Conservation (phyloP, 2,113 vertebrate species). For the Ammodytes marinus region DNA sequence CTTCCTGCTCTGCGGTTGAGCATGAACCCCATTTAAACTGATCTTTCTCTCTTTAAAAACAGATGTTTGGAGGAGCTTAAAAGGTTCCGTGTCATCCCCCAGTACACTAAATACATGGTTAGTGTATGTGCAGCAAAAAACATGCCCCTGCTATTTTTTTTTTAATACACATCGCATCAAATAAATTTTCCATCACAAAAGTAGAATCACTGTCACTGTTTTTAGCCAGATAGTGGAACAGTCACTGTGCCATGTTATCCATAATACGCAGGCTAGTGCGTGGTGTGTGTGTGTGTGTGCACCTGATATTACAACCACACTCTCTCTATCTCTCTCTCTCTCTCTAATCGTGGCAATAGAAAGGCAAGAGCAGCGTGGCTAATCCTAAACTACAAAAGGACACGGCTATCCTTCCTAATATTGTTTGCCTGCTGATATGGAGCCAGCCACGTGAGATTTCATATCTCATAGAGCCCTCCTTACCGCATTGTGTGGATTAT, state of each 20-base stretch:
- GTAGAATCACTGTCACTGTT: constrained; percentile 37
- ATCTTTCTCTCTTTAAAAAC: constrained; percentile 13
- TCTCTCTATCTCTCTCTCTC: not conserved
- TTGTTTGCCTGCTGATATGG: constrained; percentile 32
- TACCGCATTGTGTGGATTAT: constrained; percentile 7
- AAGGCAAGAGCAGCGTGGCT: constrained; percentile 42
- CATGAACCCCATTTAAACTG: constrained; percentile 10
- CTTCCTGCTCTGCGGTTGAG: not conserved
- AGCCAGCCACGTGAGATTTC: constrained; percentile 40
- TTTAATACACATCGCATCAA: constrained; percentile 34
- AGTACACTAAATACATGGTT: constrained; percentile 2
- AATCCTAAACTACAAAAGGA: constrained; percentile 53
- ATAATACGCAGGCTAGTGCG: constrained; percentile 46
- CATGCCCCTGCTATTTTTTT: not conserved
- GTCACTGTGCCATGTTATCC: constrained; percentile 32
- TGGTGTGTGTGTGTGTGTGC: constrained; percentile 8
- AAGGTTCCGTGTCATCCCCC: not conserved
- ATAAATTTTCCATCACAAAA: constrained; percentile 24
- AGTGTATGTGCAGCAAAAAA: not conserved
- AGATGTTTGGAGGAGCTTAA: constrained; percentile 5
- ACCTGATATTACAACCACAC: constrained; percentile 13
- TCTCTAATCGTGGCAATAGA: constrained; percentile 23
- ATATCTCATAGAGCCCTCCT: constrained; percentile 24
- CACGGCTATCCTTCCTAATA: constrained; percentile 36
- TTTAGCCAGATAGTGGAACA: constrained; percentile 41